A percentile compares a stretch with the other conserved stretches of the same genome.
Evolutionary conservation across 2,888 invertebrate species (phyloP).

Genomic region (Oasisia sp.): DNA sequence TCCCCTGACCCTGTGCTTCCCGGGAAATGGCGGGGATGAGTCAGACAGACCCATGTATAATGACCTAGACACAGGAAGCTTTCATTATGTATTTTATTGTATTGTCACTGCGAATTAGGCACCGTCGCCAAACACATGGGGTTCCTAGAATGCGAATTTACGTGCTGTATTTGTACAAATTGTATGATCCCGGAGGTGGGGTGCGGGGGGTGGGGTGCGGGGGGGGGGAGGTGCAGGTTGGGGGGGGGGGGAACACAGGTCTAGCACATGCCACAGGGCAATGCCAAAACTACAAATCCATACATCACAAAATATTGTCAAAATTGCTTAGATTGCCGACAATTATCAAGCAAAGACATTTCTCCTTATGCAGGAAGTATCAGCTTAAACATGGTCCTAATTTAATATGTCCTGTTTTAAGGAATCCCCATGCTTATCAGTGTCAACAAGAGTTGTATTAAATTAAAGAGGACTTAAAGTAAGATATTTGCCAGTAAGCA

Average conservation of each 20-base stretch:
- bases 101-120: background rate
- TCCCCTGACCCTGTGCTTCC: background rate
- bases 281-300: too few species aligned
- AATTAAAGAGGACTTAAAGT: background rate
- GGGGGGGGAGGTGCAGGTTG: too few species aligned
- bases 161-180: too few species aligned
- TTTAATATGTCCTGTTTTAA: background rate
- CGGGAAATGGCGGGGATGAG: background rate
- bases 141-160: background rate
- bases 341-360: conserved; percentile 3
- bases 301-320: too few species aligned
- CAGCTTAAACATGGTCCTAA: background rate
- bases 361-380: background rate
- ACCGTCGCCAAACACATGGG: background rate
- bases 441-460: background rate
- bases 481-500: background rate
- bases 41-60: background rate
- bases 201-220: too few species aligned
- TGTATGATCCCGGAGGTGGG: too few species aligned
- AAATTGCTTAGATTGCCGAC: background rate
- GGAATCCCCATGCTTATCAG: background rate
- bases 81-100: conserved; percentile 8
- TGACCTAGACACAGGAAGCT: background rate
- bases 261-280: too few species aligned
- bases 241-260: too few species aligned